Evolutionary conservation across 2,888 invertebrate genomes (phyloP), one percentile per base, ranked within the genome.

Genomic region (Resseliella maxima): DNA sequence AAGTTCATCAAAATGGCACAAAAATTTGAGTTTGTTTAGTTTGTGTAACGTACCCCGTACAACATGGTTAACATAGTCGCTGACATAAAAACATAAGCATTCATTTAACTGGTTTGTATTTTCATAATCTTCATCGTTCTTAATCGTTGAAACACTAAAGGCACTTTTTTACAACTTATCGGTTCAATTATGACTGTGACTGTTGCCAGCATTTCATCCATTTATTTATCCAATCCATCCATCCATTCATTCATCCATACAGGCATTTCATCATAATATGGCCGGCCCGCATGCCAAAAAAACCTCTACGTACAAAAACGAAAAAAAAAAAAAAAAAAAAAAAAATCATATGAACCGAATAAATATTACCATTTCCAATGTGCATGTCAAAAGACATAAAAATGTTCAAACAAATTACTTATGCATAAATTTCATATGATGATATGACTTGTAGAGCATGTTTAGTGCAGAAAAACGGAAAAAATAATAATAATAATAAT

Each of bases 401-500:
- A 83, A 83, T 83, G 83, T 38, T 83, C 83, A 83, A 83, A 83
- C 83, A 38, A 83, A 83, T 83, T 83, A 83, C 83, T 83, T 83
- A 83, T 38, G 83, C 83, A 83, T 83, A 83, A 38, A 83, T 38
- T 83, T 83, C 38, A 36, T 83, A 38, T 24, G 83, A 83, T 83
- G 83, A 72, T 72, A 72, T 72, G 35, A 83, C 12, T 72, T 72
- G 72, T 72, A 72, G 72, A 72, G 31, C 72, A 72, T 31, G 35
- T 72, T 31, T 31, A 72, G 21, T 31, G 59, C 1, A 72, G 6
- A 2, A 72, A 31, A 31, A 18, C 2, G 21, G 21, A 41, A 41
- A 41, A 41, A 41, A 41, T 12, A 41, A 41, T 5, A 41, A 41
- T 8, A 41, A 41, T 41, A 41, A 41, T 8, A 41, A n/a, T n/a